Conservation (phyloP, 2,888 invertebrate genomes). For the Bellardia bayeri region DNA sequence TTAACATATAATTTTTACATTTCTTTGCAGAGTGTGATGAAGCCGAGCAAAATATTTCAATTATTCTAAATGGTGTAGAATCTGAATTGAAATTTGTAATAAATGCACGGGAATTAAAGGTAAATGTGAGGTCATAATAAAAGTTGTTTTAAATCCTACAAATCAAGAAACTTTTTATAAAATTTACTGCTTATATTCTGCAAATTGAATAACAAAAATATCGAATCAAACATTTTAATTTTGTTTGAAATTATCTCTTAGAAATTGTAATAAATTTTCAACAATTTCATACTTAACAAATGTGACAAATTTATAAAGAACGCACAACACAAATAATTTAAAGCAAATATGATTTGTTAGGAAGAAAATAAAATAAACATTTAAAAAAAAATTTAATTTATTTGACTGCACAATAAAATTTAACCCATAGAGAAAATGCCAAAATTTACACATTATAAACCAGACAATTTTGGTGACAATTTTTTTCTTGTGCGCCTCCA, state of each 20-base stretch:
- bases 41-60: conserved; percentile 94
- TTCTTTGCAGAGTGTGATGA: conserved; percentile 86
- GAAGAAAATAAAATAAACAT: neutral
- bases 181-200: neutral
- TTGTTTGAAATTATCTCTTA: neutral
- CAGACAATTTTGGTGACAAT: conserved; percentile 7
- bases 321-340: neutral
- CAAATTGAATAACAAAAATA: too few relatives aligned
- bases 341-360: conserved; percentile 10
- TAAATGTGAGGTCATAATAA: conserved; percentile 71
- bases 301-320: conserved; percentile 3
- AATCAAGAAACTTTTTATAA: neutral
- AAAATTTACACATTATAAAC: conserved; percentile 19
- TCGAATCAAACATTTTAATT: neutral
- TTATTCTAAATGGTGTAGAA: conserved; percentile 96
- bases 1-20: neutral
- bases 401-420: conserved; percentile 7
- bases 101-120: conserved; percentile 82
- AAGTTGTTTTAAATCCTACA: too few relatives aligned
- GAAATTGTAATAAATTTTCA: neutral
- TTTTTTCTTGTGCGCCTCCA: neutral
- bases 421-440: neutral
- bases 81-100: conserved; percentile 94
- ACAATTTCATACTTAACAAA: neutral
- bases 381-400: neutral